A percentile compares a stretch with the other conserved stretches of the same genome.
These are phyloP conservation scores for Epistrophe eligans DNA, from an alignment of 2,888 invertebrate species.

Conservation along the genomic window DNA sequence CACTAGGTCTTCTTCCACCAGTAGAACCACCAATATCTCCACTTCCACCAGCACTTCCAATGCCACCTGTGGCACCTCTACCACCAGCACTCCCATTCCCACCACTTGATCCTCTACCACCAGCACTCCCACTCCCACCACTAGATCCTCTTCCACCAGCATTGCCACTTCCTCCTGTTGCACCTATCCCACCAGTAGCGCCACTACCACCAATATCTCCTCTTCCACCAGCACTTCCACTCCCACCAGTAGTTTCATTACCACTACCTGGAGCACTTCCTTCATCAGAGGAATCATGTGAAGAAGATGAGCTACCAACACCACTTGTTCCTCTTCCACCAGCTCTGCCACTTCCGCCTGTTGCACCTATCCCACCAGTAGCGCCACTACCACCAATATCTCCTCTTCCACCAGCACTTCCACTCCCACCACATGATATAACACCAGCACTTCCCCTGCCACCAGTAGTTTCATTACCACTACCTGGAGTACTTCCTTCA, in stretches of 20 bases:
- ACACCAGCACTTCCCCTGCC: neutral
- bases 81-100: neutral
- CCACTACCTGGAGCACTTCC: neutral
- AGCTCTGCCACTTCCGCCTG: neutral
- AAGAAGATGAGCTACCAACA: neutral
- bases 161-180: neutral
- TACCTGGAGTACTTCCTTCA: neutral
- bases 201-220: neutral
- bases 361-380: neutral
- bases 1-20: neutral
- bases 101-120: neutral
- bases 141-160: neutral
- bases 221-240: neutral
- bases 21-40: neutral
- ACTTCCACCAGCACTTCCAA: constrained; percentile 11
- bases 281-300: neutral
- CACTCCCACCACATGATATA: neutral
- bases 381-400: neutral
- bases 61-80: neutral
- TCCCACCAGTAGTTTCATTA: neutral
- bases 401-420: neutral
- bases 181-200: neutral
- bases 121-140: neutral
- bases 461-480: neutral
- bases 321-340: neutral